These are phyloP conservation scores for Bubalus kerabau DNA, from an alignment of 2,113 vertebrate species.

Conservation along the genomic window DNA sequence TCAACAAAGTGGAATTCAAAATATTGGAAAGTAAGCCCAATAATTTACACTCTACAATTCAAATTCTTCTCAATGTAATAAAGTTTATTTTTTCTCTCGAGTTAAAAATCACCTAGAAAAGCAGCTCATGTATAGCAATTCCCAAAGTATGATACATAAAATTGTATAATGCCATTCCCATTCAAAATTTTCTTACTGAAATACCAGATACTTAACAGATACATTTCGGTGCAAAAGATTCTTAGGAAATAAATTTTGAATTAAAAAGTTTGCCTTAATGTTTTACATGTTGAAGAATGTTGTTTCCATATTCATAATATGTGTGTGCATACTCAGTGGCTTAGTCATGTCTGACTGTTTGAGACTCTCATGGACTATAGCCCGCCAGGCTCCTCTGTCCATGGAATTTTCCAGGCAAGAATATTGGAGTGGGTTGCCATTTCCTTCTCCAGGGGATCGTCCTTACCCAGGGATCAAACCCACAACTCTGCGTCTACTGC, in stretches of 20 bases:
- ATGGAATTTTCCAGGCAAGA: neutral
- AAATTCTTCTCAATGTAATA: neutral
- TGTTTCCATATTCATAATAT: neutral
- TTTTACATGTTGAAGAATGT: neutral
- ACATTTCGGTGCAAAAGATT: neutral
- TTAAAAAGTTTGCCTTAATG: neutral
- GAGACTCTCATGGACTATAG: neutral
- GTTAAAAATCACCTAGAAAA: neutral
- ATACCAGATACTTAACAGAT: neutral
- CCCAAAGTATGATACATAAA: neutral
- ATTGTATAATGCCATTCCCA: neutral
- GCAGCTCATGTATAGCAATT: neutral
- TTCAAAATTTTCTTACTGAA: neutral
- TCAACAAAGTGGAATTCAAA: neutral
- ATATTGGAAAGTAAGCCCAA: neutral
- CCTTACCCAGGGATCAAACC: neutral
- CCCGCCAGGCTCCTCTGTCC: accelerated
- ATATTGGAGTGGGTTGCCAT: neutral
- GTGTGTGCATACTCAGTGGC: neutral
- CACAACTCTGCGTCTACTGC: neutral
- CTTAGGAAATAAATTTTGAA: neutral
- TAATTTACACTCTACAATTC: neutral
- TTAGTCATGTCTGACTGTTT: neutral
- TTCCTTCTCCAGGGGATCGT: neutral
- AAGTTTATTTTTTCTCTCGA: neutral